Evolutionary conservation across 2,888 invertebrate genomes (phyloP).

Genomic region (Melanophora roralis): DNA sequence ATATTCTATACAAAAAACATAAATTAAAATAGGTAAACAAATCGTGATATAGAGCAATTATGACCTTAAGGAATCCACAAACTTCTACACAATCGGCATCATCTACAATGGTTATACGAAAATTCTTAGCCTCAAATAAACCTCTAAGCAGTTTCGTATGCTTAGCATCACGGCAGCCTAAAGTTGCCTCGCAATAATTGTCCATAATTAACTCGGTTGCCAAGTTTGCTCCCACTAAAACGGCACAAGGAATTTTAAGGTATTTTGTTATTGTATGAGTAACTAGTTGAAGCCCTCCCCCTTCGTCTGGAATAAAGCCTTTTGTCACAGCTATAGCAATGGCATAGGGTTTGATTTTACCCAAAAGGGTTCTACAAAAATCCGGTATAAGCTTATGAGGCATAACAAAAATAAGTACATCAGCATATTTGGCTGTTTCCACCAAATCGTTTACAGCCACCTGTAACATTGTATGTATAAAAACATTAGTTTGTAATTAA

Average conservation of each 20-base stretch:
- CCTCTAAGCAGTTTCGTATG: slow-evolving; percentile 89
- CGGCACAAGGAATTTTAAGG: slow-evolving; percentile 88
- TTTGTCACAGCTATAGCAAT: slow-evolving; percentile 96
- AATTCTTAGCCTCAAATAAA: slow-evolving; percentile 95
- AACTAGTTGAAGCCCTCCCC: slow-evolving; percentile 95
- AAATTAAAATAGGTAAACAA: background rate
- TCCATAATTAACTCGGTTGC: slow-evolving; percentile 97
- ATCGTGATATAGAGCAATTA: too few species aligned
- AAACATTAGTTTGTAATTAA: too few species aligned
- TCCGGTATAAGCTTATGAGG: slow-evolving; percentile 97
- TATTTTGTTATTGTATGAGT: slow-evolving; percentile 93
- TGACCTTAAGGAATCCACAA: slow-evolving; percentile 88
- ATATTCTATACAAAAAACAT: slow-evolving; percentile 85
- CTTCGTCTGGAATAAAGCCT: slow-evolving; percentile 93
- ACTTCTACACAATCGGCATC: slow-evolving; percentile 99
- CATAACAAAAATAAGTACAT: slow-evolving; percentile 96
- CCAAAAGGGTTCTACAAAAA: slow-evolving; percentile 89
- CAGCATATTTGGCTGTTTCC: slow-evolving; percentile 93
- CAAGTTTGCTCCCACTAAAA: slow-evolving; percentile 98
- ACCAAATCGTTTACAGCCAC: slow-evolving; percentile 94
- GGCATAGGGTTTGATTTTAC: slow-evolving; percentile 93
- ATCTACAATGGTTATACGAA: slow-evolving; percentile 95
- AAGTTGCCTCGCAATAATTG: slow-evolving; percentile 99
- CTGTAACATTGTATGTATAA: too few species aligned
- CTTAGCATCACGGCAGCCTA: slow-evolving; percentile 89